Conservation (phyloP, 2,888 invertebrate genomes). For the Crepidodera aurea region DNA sequence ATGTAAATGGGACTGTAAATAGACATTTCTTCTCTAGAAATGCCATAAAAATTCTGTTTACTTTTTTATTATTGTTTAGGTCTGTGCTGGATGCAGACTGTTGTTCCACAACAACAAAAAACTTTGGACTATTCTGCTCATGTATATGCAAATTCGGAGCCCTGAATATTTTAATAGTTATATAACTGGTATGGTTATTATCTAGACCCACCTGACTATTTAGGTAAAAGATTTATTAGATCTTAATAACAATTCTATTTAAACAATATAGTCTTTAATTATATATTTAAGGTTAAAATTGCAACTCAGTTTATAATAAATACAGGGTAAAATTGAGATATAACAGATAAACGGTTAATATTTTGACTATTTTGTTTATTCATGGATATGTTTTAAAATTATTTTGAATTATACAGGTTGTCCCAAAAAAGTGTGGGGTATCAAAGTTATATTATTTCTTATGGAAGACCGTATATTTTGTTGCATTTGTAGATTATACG, state of each 20-base stretch:
- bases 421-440: no score
- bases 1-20: conserved; percentile 48
- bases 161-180: background rate
- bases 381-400: no score
- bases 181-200: background rate
- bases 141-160: conserved; percentile 6
- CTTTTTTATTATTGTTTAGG: conserved; percentile 41
- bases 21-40: conserved; percentile 45
- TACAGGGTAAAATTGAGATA: no score
- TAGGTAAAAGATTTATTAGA: background rate
- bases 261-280: no score
- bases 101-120: conserved; percentile 19
- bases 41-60: conserved; percentile 45
- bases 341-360: no score
- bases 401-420: no score
- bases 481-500: no score
- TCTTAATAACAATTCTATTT: background rate
- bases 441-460: no score
- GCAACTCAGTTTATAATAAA: no score
- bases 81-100: conserved; percentile 12
- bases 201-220: background rate
- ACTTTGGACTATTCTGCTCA: conserved; percentile 15
- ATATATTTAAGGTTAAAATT: no score
- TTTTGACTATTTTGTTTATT: no score
- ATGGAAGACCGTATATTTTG: no score